Conservation (phyloP, 2,888 invertebrate species). For the Hesperia comma region DNA sequence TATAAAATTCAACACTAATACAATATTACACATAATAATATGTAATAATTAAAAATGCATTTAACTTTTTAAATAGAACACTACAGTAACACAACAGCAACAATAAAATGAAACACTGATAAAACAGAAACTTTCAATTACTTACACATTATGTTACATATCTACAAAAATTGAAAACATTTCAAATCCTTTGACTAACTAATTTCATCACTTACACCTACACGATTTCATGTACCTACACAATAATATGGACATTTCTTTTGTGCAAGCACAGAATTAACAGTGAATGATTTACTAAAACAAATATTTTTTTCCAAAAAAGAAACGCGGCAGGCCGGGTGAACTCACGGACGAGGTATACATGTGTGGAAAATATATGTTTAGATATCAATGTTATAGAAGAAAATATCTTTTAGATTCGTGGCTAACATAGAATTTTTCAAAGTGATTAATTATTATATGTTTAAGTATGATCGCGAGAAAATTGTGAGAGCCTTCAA, state of each 20-base stretch:
- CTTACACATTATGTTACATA: background rate
- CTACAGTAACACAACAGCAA: constrained; percentile 3
- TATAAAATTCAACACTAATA: constrained; percentile 25
- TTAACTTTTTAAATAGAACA: constrained; percentile 21
- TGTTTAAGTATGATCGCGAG: constrained; percentile 29
- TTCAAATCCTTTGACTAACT: background rate
- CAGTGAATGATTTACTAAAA: constrained; percentile 80
- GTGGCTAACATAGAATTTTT: constrained; percentile 81
- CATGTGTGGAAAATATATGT: constrained; percentile 78
- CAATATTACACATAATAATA: constrained; percentile 25
- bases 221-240: constrained; percentile 37
- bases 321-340: constrained; percentile 90
- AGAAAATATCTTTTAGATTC: constrained; percentile 61
- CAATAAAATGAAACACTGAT: background rate
- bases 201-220: constrained; percentile 33
- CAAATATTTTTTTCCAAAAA: constrained; percentile 83
- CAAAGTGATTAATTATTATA: constrained; percentile 68
- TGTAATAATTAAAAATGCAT: too few relatives aligned
- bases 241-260: constrained; percentile 43
- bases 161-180: background rate
- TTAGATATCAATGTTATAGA: constrained; percentile 77
- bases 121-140: background rate
- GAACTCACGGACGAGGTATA: constrained; percentile 90
- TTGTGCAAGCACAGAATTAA: constrained; percentile 68
- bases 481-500: constrained; percentile 21